These are phyloP conservation scores for Athrips mouffetella DNA, from an alignment of 2,888 invertebrate genomes.

Conservation along the genomic window DNA sequence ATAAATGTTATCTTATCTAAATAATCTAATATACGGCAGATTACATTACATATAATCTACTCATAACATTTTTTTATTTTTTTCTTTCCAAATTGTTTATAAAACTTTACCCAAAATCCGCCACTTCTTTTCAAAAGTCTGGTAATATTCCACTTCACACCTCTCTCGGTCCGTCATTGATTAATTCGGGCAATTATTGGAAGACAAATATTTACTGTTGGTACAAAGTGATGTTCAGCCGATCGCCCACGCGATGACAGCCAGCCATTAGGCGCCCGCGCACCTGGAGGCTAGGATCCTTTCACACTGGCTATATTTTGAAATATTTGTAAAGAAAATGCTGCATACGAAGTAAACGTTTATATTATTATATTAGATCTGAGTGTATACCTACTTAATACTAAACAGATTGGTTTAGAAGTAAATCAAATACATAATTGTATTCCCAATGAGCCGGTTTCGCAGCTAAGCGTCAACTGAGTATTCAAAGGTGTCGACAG, in stretches of 20 bases:
- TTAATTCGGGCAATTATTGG: conserved; percentile 63
- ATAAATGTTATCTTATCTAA: no score
- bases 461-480: no score
- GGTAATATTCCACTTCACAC: conserved; percentile 10
- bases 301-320: conserved; percentile 21
- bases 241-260: conserved; percentile 68
- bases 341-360: conserved; percentile 21
- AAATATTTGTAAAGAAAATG: conserved; percentile 21
- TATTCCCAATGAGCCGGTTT: no score
- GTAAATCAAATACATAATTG: no score
- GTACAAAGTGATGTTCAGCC: conserved; percentile 61
- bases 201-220: conserved; percentile 72
- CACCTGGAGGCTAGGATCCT: conserved; percentile 15
- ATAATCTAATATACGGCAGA: conserved; percentile 25
- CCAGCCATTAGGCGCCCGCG: conserved; percentile 49
- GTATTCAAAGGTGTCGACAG: no score
- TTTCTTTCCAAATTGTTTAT: neutral
- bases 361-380: no score
- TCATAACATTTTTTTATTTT: neutral
- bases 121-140: neutral
- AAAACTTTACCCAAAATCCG: neutral
- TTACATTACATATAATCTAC: conserved; percentile 25
- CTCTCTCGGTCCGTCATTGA: conserved; percentile 17
- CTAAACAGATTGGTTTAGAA: no score
- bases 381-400: no score